These are phyloP conservation scores for Calameuta filiformis DNA, from an alignment of 2,888 invertebrate species.

Conservation along the genomic window DNA sequence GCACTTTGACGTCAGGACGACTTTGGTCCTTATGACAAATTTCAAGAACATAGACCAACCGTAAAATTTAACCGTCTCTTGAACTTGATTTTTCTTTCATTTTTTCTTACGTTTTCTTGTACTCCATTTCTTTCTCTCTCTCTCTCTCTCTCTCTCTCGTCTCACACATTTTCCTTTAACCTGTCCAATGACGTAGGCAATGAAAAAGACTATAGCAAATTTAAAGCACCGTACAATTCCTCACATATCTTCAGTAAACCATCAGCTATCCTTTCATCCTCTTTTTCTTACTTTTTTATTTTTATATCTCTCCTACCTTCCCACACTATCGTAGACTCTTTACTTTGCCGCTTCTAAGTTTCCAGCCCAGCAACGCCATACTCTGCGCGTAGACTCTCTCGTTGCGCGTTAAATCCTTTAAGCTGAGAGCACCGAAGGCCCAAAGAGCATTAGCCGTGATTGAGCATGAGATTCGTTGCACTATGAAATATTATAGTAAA, in stretches of 20 bases:
- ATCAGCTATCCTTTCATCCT: no score
- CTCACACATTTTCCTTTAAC: background rate
- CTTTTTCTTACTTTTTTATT: background rate
- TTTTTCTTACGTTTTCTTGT: background rate
- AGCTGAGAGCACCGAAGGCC: background rate
- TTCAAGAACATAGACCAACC: background rate
- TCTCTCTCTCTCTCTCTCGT: slow-evolving; percentile 5
- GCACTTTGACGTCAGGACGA: background rate
- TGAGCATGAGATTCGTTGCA: background rate
- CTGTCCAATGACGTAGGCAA: no score
- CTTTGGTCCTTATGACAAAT: background rate
- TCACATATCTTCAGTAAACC: no score
- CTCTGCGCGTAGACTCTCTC: background rate
- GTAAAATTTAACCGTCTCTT: background rate
- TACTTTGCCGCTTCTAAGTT: background rate
- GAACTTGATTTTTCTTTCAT: background rate
- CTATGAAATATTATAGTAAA: background rate
- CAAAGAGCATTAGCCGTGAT: background rate
- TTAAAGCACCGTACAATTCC: no score
- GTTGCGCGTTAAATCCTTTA: background rate
- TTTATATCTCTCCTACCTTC: background rate
- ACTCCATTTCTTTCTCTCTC: slow-evolving; percentile 1
- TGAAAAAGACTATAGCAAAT: no score
- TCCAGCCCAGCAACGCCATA: background rate
- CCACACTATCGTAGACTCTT: background rate